Base-by-base conservation (phyloP, 2,888 invertebrate species). In the Pseudococcus longispinus region DNA sequence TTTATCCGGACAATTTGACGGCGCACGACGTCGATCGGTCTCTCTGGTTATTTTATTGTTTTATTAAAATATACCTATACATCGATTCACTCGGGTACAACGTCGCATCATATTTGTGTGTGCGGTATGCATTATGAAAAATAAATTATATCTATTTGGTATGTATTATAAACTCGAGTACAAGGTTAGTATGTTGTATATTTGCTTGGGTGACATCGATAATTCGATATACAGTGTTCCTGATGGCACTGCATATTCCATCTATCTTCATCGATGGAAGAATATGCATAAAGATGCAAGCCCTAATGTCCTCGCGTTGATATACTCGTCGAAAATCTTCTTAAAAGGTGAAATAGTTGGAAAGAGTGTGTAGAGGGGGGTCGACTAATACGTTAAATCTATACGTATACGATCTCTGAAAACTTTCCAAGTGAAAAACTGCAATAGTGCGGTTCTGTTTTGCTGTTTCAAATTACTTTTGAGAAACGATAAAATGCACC, bases 401-500 rank as follows among this genome's bases (percentile, higher is more conserved):
- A 60, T 23, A 60, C 60, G 60, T 60, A 55, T 20, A 70, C 70
- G 29, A 70, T 60, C 13, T 65, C 70, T 32, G 70, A 70, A 70
- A 70, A 70, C 70, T 70, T 70, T 70, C 29, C 70, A 70, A 70
- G 23, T 60, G 70, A 70, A 70, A 70, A 70, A 70, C 70, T 70
- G 70, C 70, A 70, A 26, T 70, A 29, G 60, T 70, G 70, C 70
- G 70, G 70, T 70, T 70, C 70, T 32, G 70, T 29, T 65, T 70
- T 15, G 70, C 70, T 70, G 29, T 70, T 70, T 70, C 70, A 29
- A 70, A 70, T 70, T 70, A 70, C 70, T 70, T 65, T 70, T 29
- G 70, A 70, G 70, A 70, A 70, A 70, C 70, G 70, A 29, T 70
- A 70, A 70, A 70, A 29, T 70, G 70, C 70, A 70, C 70, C 70